phyloP scores from a whole-genome alignment of 37 sponge, comb jelly and placozoan genomes.

The Trichoplax adhaerens region DNA sequence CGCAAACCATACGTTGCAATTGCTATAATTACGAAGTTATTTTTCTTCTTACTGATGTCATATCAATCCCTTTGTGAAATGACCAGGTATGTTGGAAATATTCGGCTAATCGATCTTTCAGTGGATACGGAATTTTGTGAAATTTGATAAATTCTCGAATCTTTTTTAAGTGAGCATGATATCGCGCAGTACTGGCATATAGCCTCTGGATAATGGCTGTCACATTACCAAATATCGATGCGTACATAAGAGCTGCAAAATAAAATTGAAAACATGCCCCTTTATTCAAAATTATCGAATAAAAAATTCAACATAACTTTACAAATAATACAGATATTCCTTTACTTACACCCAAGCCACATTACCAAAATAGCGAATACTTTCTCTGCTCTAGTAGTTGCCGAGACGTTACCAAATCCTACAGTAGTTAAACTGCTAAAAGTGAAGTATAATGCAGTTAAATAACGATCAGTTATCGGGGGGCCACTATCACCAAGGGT shows the following conservation, averaged over 20 bases:
- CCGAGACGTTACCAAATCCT: constrained; percentile 7
- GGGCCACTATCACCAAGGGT: neutral
- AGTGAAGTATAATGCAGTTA: constrained; percentile 8
- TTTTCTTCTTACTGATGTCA: neutral
- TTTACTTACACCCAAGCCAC: constrained; percentile 5
- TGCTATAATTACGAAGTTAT: neutral
- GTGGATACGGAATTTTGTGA: constrained; percentile 12
- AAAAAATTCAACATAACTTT: too few relatives aligned
- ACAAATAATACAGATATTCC: too few relatives aligned
- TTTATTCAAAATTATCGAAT: too few relatives aligned
- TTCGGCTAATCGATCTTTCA: constrained; percentile 1
- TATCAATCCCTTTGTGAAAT: constrained; percentile 2
- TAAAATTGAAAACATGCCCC: neutral
- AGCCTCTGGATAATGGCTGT: constrained; percentile 8
- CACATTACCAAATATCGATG: constrained; percentile 8
- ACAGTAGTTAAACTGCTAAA: constrained; percentile 11
- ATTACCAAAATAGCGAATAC: constrained; percentile 3
- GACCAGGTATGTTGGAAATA: constrained; percentile 7
- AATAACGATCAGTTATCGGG: neutral
- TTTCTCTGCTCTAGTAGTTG: neutral
- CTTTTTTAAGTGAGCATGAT: constrained; percentile 2
- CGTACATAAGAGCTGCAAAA: constrained; percentile 11
- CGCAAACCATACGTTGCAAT: neutral
- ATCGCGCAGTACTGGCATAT: neutral
- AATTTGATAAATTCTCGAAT: constrained; percentile 5